These are phyloP conservation scores for Diplazon laetatorius DNA, from an alignment of 2,888 invertebrate genomes.

Conservation along the genomic window DNA sequence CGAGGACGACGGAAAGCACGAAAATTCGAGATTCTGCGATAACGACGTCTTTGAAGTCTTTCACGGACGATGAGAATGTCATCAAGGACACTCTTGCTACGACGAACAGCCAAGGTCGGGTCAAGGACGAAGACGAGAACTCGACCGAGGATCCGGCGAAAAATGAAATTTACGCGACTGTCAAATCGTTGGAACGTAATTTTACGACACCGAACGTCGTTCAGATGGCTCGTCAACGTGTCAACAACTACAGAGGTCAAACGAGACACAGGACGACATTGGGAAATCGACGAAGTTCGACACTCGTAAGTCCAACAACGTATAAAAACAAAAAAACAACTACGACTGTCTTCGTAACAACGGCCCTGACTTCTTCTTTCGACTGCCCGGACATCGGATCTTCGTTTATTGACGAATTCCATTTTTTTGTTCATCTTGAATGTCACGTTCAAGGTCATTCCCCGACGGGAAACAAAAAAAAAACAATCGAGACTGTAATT, in stretches of 20 bases:
- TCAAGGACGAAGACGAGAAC: constrained; percentile 6
- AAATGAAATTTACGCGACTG: constrained; percentile 59
- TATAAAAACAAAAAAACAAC: constrained; percentile 54
- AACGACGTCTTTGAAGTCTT: neutral
- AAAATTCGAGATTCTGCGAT: neutral
- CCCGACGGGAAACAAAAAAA: too few relatives aligned
- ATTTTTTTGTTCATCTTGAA: too few relatives aligned
- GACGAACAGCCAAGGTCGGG: neutral
- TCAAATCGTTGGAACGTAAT: constrained; percentile 22
- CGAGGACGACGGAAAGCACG: neutral
- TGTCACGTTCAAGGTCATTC: too few relatives aligned
- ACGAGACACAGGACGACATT: constrained; percentile 52
- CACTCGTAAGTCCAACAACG: constrained; percentile 65
- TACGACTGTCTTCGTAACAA: constrained; percentile 58
- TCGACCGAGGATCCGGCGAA: constrained; percentile 47
- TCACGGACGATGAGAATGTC: neutral
- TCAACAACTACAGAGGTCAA: constrained; percentile 47
- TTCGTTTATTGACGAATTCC: too few relatives aligned
- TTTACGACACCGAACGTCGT: neutral
- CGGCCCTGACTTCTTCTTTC: constrained; percentile 56
- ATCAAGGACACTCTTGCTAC: neutral
- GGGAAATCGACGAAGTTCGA: constrained; percentile 55
- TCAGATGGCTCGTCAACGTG: constrained; percentile 51
- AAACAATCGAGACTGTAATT: too few relatives aligned
- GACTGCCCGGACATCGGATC: too few relatives aligned